Evolutionary conservation across 1,140 invertebrate species (phyloP).

Genomic region (Lepidurus apus): DNA sequence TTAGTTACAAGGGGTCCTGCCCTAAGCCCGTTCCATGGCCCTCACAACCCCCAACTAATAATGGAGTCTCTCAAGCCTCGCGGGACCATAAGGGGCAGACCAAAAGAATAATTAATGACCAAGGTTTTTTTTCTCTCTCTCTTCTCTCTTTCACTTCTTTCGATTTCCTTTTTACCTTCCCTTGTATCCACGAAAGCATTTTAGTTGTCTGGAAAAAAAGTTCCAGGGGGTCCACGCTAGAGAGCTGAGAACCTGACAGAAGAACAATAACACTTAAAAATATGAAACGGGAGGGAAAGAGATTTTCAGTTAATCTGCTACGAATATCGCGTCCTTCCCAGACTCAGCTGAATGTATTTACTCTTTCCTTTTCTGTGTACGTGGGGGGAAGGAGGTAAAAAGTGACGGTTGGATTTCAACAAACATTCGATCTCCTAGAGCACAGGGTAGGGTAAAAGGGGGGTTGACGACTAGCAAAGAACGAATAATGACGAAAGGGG

Average conservation of each 20-base stretch:
- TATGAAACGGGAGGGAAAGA: neutral
- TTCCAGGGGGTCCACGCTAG: neutral
- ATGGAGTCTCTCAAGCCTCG: constrained; percentile 15
- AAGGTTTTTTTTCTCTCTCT: neutral
- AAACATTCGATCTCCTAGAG: neutral
- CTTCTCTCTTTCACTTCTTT: neutral
- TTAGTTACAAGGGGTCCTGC: constrained; percentile 21
- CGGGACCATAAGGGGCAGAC: constrained; percentile 18
- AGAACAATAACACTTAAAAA: constrained; percentile 7
- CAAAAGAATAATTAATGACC: constrained; percentile 22
- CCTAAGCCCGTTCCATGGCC: constrained; percentile 12
- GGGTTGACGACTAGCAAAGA: neutral
- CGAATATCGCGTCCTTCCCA: neutral
- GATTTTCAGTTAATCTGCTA: constrained; percentile 7
- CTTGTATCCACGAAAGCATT: constrained; percentile 7
- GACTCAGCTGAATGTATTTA: neutral
- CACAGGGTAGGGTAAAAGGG: neutral
- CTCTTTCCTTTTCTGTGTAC: neutral
- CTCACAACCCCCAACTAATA: constrained; percentile 14
- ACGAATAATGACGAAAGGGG: constrained; percentile 14
- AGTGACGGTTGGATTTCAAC: neutral
- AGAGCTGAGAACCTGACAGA: neutral
- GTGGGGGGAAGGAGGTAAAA: neutral
- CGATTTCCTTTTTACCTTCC: neutral
- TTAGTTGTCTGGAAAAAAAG: neutral